Percentiles rank a stretch among this genome's conserved stretches.
Conservation (phyloP, 1,140 invertebrate genomes). For the Drosophila bipectinata region DNA sequence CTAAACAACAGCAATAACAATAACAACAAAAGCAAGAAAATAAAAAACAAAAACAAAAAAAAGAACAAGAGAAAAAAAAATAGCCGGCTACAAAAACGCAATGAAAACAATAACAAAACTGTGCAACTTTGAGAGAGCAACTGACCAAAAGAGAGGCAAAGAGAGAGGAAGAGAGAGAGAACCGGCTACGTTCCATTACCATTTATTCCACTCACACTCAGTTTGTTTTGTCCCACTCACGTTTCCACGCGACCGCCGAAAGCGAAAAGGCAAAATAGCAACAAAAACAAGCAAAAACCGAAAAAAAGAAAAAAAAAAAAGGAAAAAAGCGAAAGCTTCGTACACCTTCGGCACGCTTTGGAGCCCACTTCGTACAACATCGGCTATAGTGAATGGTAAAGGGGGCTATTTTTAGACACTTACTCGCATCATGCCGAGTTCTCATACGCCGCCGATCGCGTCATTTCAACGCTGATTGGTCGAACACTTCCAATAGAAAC, state of each 20-base stretch:
- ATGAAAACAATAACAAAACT: conserved; percentile 67
- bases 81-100: conserved; percentile 35
- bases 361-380: conserved; percentile 19
- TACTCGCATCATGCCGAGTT: conserved; percentile 64
- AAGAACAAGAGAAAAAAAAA: conserved; percentile 38
- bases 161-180: conserved; percentile 14
- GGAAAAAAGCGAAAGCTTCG: conserved; percentile 56
- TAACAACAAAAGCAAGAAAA: not conserved
- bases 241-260: conserved; percentile 51
- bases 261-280: not conserved
- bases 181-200: conserved; percentile 58
- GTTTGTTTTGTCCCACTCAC: conserved; percentile 74
- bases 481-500: conserved; percentile 32
- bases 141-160: not conserved
- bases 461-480: conserved; percentile 67
- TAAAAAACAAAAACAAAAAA: conserved; percentile 6
- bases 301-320: conserved; percentile 1
- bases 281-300: conserved; percentile 3
- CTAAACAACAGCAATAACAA: conserved; percentile 7
- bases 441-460: conserved; percentile 66
- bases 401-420: conserved; percentile 73
- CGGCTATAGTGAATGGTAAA: conserved; percentile 68
- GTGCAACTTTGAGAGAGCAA: conserved; percentile 10
- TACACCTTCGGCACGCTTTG: conserved; percentile 21
- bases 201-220: conserved; percentile 45